phyloP scores from a whole-genome alignment of 2,113 vertebrate genomes.

The Natator depressus region DNA sequence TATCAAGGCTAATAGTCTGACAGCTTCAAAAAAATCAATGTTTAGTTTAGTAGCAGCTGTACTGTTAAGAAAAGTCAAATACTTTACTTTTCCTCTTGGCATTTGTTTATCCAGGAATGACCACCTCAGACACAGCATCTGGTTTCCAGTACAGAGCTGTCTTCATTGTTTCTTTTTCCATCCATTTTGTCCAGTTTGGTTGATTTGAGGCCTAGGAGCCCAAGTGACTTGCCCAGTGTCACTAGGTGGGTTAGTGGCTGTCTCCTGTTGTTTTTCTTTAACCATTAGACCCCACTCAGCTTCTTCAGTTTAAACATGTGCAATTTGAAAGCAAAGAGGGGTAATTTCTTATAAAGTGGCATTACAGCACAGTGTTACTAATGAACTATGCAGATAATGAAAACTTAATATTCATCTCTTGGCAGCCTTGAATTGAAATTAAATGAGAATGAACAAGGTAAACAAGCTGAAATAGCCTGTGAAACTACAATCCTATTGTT shows the following conservation, averaged over 20 bases:
- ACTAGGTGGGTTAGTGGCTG: neutral
- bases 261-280: neutral
- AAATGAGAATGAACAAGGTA: slow-evolving; percentile 69
- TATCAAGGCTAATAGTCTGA: slow-evolving; percentile 49
- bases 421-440: slow-evolving; percentile 81
- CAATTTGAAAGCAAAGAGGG: neutral
- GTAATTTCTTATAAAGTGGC: neutral
- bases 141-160: neutral
- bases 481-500: slow-evolving; percentile 72
- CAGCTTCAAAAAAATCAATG: slow-evolving; percentile 30
- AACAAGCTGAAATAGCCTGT: slow-evolving; percentile 80
- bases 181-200: neutral
- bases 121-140: neutral
- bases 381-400: neutral
- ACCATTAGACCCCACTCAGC: neutral
- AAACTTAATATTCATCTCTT: slow-evolving; percentile 85
- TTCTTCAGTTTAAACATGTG: slow-evolving; percentile 16
- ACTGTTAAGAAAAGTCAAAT: neutral
- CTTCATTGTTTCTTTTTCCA: neutral
- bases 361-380: neutral
- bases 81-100: neutral
- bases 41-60: slow-evolving; percentile 7
- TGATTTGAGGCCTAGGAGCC: neutral
- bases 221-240: neutral
- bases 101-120: neutral